Evolutionary conservation across 2,888 invertebrate species (phyloP), one percentile per base, ranked within the genome.

Genomic region (Cheilosia pagana): DNA sequence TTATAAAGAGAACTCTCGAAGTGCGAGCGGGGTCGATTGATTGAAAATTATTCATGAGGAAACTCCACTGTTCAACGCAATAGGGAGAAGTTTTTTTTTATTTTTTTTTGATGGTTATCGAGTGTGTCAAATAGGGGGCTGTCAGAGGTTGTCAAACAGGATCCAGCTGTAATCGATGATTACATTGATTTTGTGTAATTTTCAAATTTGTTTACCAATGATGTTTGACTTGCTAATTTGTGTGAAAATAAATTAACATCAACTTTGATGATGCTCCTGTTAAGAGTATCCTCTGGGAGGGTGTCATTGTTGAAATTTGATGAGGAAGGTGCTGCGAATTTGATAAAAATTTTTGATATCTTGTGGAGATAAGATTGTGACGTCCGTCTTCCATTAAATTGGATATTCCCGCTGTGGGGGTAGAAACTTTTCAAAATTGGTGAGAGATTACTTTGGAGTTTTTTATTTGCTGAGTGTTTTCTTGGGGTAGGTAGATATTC

Each of bases 21-120:
- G 21, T 10, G n/a, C 21, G 21, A 35, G 25, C 14, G 21, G 35
- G 21, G 35, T 25, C 25, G 35, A 43, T 19, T 55, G 55, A 45
- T 68, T 68, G 53, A 68, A 68, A 68, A 55, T 31, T 55, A 31
- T 52, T 65, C 65, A 65, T 65, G 65, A 41, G 23, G 39, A 50
- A 65, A 35, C 39, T 39, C n/a, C 35, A 16, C 28, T 31, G 28
- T 28, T 28, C 8, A 7, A 8, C 28, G 0, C 1, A 28, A 28
- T 0, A 31, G 31, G 31, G 16, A 8, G 12, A 16, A 3, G 41
- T 8, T 19, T 1, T 8, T 1, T 12, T 21, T 23, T 21, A 16
- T 19, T 19, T 14, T 1, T 23, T 39, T 2, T 39, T 21, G 12
- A 14, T 2, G 7, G 31, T 8, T 35, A 35, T 3, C 10, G 12